Evolutionary conservation across 1,140 invertebrate species (phyloP).

Genomic region (Drosophila leontia): DNA sequence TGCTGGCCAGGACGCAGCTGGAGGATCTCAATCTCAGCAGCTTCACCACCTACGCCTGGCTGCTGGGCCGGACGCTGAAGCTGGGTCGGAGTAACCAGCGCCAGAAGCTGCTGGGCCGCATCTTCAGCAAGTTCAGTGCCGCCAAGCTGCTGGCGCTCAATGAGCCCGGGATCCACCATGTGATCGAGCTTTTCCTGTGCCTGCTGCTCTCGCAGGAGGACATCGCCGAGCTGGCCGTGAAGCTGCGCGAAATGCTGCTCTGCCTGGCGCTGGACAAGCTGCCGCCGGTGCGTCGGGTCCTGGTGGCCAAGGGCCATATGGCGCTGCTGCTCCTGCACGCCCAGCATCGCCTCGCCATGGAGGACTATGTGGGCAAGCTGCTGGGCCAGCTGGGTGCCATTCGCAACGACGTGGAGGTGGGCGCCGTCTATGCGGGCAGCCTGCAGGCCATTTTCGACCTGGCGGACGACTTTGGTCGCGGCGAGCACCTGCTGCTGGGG

Average conservation of each 20-base stretch:
- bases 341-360: conserved; percentile 51
- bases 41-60: conserved; percentile 68
- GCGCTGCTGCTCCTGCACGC: conserved; percentile 72
- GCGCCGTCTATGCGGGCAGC: conserved; percentile 49
- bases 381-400: conserved; percentile 63
- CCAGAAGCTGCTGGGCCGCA: conserved; percentile 79
- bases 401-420: conserved; percentile 66
- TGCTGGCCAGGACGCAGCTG: conserved; percentile 46
- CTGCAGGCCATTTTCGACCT: conserved; percentile 66
- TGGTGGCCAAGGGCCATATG: conserved; percentile 79
- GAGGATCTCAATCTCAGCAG: conserved; percentile 77
- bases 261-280: conserved; percentile 74
- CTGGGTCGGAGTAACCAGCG: conserved; percentile 53
- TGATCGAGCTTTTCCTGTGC: conserved; percentile 78
- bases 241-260: conserved; percentile 73
- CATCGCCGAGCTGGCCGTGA: conserved; percentile 59
- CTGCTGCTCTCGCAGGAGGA: conserved; percentile 61
- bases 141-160: conserved; percentile 79
- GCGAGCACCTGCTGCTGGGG: conserved; percentile 72
- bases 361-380: conserved; percentile 73
- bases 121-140: conserved; percentile 80
- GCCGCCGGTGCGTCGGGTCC: conserved; percentile 47
- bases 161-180: conserved; percentile 81
- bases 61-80: conserved; percentile 69
- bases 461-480: conserved; percentile 64